Percentiles rank a stretch among this genome's conserved stretches.
phyloP scores from a whole-genome alignment of 2,113 vertebrate genomes.

The Odocoileus hemionus region DNA sequence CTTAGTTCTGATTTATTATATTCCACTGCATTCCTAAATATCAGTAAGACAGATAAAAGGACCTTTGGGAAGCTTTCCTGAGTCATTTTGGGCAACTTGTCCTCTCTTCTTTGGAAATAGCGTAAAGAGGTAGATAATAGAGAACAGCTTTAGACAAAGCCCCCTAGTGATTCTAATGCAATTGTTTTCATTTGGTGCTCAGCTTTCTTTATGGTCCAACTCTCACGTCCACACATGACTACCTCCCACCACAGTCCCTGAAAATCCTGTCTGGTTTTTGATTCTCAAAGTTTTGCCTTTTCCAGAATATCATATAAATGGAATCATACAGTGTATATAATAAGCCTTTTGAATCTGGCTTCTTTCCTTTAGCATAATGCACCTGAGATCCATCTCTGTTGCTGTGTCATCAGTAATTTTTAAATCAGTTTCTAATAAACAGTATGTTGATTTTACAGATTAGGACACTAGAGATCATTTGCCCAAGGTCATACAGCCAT shows the following conservation, averaged over 20 bases:
- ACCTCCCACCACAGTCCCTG: background rate
- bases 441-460: background rate
- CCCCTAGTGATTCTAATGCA: background rate
- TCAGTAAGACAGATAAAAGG: background rate
- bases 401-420: background rate
- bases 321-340: background rate
- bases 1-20: background rate
- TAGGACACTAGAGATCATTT: slow-evolving; percentile 10
- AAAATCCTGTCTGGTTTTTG: background rate
- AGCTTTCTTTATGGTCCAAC: background rate
- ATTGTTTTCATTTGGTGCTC: background rate
- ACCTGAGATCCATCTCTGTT: background rate
- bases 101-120: background rate
- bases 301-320: background rate
- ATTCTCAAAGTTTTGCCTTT: background rate
- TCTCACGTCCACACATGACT: background rate
- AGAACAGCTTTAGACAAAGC: slow-evolving; percentile 8
- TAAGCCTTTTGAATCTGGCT: background rate
- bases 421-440: background rate
- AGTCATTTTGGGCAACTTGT: background rate
- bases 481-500: background rate
- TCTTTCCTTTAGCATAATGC: background rate
- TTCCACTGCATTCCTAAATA: background rate
- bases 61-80: background rate
- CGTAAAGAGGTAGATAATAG: background rate